Evolutionary conservation across 2,797 vertebrate species (phyloP).

Genomic region (Cuniculus paca): DNA sequence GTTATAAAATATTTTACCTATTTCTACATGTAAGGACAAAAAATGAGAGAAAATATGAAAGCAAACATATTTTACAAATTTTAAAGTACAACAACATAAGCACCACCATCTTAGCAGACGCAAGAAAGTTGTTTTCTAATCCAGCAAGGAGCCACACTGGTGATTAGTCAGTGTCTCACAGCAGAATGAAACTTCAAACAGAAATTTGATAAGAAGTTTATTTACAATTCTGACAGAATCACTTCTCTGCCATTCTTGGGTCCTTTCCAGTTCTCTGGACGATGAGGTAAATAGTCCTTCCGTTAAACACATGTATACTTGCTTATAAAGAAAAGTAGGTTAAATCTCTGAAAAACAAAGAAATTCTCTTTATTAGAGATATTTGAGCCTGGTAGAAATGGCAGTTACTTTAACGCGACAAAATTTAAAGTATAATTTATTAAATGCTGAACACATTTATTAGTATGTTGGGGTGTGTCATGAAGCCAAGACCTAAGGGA

Average conservation of each 20-base stretch:
- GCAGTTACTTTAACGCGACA: not conserved
- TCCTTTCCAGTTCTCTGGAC: not conserved
- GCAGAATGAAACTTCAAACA: not conserved
- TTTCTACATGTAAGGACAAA: not conserved
- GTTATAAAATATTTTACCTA: not conserved
- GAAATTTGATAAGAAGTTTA: not conserved
- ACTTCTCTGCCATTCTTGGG: accelerated
- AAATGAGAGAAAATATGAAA: not conserved
- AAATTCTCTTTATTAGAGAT: not conserved
- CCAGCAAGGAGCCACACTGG: not conserved
- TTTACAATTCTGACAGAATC: not conserved
- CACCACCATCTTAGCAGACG: too few species aligned
- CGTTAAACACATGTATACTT: not conserved
- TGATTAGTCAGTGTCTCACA: not conserved
- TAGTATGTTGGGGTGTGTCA: too few species aligned
- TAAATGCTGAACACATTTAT: not conserved
- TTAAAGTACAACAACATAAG: not conserved
- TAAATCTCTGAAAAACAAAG: not conserved
- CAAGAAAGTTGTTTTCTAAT: not conserved
- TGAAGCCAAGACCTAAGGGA: too few species aligned
- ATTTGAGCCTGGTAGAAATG: too few species aligned
- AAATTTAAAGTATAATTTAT: not conserved
- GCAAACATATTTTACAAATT: not conserved
- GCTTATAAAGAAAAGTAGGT: not conserved
- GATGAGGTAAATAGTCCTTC: accelerated